Evolutionary conservation across 2,797 vertebrate species (phyloP), one percentile per base, ranked within the genome.

Genomic region (Merluccius polli): DNA sequence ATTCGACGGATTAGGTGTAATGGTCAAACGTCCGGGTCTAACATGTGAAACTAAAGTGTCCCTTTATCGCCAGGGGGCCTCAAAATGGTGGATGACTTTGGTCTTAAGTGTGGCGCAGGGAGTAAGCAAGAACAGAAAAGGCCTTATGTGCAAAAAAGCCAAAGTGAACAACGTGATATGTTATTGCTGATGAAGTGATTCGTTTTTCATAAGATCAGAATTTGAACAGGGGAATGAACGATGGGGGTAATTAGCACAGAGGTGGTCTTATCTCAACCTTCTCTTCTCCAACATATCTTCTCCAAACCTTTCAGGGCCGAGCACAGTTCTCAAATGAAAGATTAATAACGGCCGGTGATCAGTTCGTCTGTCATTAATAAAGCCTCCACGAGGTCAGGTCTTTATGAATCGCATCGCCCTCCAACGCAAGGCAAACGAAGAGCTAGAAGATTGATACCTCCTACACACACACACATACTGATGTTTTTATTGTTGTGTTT

Each of bases 191-290:
- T 84, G 84, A 86, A 76, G 79, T 78, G 87, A 87, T 83, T 84
- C 79, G 76, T 87, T 89, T 73, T 87, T 77, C 80, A 72, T 80
- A 84, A 85, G 79, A 87, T 90, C 87, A 84, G 85, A 80, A 77
- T 84, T 87, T 83, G 84, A 68, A 76, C 71, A 74, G 69, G 73
- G 63, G 80, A 75, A 75, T 93, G 92, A 94, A 73, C 87, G 88
- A 94, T 94, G 90, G 85, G 2, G 27, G 89, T 92, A 92, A 93
- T 94, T 93, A 94, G 84, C 69, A 79, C 73, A 35, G 83, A 82
- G 81, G 86, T 79, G 84, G 85, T 89, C 89, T 87, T 88, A 85
- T 77, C 77, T 76, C 84, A 83, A 85, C 89, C 88, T 87, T 83
- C 83, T 88, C 86, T 84, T 89, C 88, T 21, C 21, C 89, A 86